phyloP scores from a whole-genome alignment of 2,113 vertebrate species.

The Haplochromis burtoni region DNA sequence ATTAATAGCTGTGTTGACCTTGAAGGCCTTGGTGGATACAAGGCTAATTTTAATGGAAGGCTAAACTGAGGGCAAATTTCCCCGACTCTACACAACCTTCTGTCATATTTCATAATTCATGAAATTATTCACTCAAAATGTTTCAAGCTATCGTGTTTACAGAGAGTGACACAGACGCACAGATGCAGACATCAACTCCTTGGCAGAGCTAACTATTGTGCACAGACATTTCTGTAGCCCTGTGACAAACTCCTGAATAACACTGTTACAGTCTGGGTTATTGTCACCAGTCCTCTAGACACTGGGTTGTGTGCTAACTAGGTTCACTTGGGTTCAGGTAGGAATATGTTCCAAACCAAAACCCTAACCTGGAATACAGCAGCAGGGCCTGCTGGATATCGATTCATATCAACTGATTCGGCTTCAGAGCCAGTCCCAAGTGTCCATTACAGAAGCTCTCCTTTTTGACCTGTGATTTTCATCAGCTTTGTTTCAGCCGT shows the following conservation, averaged over 20 bases:
- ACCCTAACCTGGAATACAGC: background rate
- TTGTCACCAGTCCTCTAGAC: background rate
- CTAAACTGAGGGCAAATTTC: background rate
- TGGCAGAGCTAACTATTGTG: background rate
- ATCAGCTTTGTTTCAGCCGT: background rate
- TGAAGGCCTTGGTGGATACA: background rate
- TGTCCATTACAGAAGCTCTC: background rate
- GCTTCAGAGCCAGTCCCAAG: background rate
- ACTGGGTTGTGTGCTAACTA: background rate
- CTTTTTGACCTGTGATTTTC: background rate
- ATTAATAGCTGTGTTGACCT: background rate
- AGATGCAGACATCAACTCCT: background rate
- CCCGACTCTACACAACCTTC: background rate
- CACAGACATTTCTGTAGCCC: background rate
- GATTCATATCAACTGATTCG: background rate
- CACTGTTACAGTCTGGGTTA: background rate
- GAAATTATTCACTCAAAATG: background rate
- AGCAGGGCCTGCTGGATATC: background rate
- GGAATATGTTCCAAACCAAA: background rate
- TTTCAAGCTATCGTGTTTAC: background rate
- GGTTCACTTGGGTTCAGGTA: background rate
- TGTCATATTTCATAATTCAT: background rate
- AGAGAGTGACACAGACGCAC: background rate
- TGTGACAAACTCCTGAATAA: background rate
- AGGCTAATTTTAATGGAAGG: background rate